Evolutionary conservation across 2,797 vertebrate species (phyloP).

Genomic region (Helostoma temminkii): DNA sequence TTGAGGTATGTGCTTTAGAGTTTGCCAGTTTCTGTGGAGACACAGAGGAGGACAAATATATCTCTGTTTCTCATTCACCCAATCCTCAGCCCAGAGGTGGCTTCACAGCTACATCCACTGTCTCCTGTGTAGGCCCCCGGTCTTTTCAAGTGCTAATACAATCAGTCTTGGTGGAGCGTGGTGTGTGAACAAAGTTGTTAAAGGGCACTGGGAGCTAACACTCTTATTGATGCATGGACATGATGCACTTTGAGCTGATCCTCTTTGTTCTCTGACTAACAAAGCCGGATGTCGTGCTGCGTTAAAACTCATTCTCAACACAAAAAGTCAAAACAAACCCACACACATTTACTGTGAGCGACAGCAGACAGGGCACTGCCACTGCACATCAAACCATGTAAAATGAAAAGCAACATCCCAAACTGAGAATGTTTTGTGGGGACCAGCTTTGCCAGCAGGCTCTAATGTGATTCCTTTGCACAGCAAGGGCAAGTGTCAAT

Average conservation of each 20-base stretch:
- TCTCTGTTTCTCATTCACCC: background rate
- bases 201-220: slow-evolving; percentile 8
- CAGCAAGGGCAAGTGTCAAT: slow-evolving; percentile 31
- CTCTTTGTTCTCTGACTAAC: slow-evolving; percentile 56
- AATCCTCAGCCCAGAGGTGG: background rate
- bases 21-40: slow-evolving; percentile 87
- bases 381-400: background rate
- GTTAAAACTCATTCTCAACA: slow-evolving; percentile 26
- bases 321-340: slow-evolving; percentile 17
- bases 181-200: slow-evolving; percentile 20
- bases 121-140: background rate
- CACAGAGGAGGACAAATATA: background rate
- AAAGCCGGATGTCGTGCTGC: background rate
- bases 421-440: background rate
- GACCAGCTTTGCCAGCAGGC: slow-evolving; percentile 7
- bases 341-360: background rate
- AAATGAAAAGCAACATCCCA: slow-evolving; percentile 5
- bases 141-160: slow-evolving; percentile 31
- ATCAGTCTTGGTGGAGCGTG: background rate
- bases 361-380: slow-evolving; percentile 1
- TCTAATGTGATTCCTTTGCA: slow-evolving; percentile 30
- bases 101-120: background rate
- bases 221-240: slow-evolving; percentile 19
- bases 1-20: slow-evolving; percentile 94
- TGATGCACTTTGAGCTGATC: slow-evolving; percentile 14